Conservation (phyloP, 2,888 invertebrate species). For the Mongoloraphidia duomilia region DNA sequence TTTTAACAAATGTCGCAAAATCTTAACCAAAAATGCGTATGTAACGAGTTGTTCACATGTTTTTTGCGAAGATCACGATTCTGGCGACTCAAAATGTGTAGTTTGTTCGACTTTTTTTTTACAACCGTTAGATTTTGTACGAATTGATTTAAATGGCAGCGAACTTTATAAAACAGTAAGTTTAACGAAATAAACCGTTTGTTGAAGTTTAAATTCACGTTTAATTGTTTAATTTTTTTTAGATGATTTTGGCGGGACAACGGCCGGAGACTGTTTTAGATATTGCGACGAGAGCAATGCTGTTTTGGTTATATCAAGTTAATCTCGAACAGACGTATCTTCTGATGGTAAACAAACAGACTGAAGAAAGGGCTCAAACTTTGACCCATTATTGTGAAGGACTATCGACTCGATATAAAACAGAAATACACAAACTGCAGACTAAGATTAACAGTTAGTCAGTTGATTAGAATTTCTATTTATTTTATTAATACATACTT, state of each 20-base stretch:
- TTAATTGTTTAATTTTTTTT: conserved; percentile 3
- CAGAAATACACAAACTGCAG: conserved; percentile 10
- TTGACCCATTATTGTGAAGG: conserved; percentile 8
- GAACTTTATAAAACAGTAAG: conserved; percentile 27
- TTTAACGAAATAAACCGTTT: not conserved
- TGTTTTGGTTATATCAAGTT: conserved; percentile 31
- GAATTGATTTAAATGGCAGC: conserved; percentile 27
- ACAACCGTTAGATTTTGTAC: conserved; percentile 25
- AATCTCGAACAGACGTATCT: conserved; percentile 13
- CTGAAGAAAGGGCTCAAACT: conserved; percentile 3
- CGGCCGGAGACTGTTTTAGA: conserved; percentile 30
- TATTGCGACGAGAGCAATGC: conserved; percentile 26
- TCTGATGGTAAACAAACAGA: conserved; percentile 4
- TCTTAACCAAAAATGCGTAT: conserved; percentile 24
- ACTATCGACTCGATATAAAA: conserved; percentile 7
- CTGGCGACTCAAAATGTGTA: conserved; percentile 15
- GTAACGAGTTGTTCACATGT: conserved; percentile 22
- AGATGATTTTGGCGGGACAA: conserved; percentile 29
- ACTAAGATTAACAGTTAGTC: conserved; percentile 12
- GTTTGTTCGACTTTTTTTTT: conserved; percentile 21
- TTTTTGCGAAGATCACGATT: conserved; percentile 18
- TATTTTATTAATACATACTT: not conserved
- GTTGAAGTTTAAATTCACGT: not conserved
- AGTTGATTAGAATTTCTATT: not conserved
- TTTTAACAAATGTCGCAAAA: conserved; percentile 26